Percentiles rank a stretch among this genome's conserved stretches.
phyloP scores from a whole-genome alignment of 2,888 invertebrate genomes.

The Geotrupes spiniger region DNA sequence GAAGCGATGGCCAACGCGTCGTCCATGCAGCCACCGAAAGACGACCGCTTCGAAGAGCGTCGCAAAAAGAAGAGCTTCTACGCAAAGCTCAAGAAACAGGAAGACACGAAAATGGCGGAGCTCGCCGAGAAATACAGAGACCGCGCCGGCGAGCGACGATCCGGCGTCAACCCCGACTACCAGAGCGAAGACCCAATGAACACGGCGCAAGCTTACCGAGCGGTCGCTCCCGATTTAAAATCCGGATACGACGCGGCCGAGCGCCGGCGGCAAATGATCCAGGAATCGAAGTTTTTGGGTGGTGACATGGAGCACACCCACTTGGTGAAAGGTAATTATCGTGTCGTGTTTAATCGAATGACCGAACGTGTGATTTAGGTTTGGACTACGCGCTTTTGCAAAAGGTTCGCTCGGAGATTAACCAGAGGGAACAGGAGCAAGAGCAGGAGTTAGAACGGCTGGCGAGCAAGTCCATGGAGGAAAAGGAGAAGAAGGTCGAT shows the following conservation, averaged over 20 bases:
- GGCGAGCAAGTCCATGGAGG: conserved; percentile 58
- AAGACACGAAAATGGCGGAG: conserved; percentile 92
- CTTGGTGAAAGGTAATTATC: conserved; percentile 95
- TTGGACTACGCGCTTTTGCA: conserved; percentile 84
- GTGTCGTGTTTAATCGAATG: conserved; percentile 70
- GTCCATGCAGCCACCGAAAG: conserved; percentile 50
- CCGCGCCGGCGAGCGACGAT: conserved; percentile 85
- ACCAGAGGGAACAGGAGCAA: conserved; percentile 73
- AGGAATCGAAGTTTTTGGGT: conserved; percentile 99
- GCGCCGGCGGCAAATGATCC: conserved; percentile 89
- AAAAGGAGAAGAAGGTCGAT: conserved; percentile 47
- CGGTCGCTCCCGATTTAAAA: conserved; percentile 95
- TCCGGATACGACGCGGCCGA: conserved; percentile 94
- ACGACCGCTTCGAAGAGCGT: conserved; percentile 78
- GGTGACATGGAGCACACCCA: conserved; percentile 99
- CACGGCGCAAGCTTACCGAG: conserved; percentile 68
- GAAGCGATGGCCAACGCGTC: conserved; percentile 66
- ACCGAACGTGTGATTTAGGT: too few species aligned
- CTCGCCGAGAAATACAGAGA: conserved; percentile 91
- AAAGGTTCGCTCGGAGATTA: conserved; percentile 90
- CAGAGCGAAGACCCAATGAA: conserved; percentile 81
- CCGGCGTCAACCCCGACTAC: conserved; percentile 79
- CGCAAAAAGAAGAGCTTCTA: conserved; percentile 94
- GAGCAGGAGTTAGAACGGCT: conserved; percentile 78
- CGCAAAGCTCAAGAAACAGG: conserved; percentile 89